Conservation (phyloP, 2,113 vertebrate genomes). For the Probosciger aterrimus region DNA sequence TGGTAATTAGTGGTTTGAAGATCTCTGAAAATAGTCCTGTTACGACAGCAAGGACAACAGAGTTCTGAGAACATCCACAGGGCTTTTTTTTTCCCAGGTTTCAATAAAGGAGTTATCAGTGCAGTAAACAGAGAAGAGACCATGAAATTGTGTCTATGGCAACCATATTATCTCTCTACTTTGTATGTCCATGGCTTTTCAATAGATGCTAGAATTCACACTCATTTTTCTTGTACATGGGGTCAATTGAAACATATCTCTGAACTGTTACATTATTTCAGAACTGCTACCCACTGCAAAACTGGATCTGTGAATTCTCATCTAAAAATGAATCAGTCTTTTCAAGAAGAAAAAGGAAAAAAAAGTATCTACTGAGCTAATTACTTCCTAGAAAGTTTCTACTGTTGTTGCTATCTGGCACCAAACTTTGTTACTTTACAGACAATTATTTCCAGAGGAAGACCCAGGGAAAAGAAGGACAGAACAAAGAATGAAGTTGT, state of each 20-base stretch:
- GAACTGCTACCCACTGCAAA: not conserved
- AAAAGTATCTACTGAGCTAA: not conserved
- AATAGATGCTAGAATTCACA: not conserved
- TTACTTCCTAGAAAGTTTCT: not conserved
- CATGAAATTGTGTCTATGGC: constrained; percentile 46
- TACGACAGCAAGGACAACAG: not conserved
- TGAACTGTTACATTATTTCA: not conserved
- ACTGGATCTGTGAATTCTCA: not conserved
- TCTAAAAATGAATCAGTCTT: not conserved
- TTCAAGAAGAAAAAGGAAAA: not conserved
- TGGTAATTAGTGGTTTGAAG: not conserved
- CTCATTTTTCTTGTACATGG: not conserved
- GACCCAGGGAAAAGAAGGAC: not conserved
- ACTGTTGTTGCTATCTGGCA: not conserved
- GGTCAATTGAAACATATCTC: not conserved
- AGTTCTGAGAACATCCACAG: not conserved
- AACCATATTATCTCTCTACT: constrained; percentile 7
- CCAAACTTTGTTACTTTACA: not conserved
- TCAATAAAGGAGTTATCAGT: not conserved
- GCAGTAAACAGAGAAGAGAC: not conserved
- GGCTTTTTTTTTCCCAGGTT: not conserved
- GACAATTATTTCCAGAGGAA: not conserved
- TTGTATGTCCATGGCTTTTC: not conserved
- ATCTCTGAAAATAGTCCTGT: not conserved
- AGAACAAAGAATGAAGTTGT: not conserved